Percentiles rank a stretch among this genome's conserved stretches.
Evolutionary conservation across 2,797 vertebrate genomes (phyloP).

Genomic region (Coranthus polyacanthus): DNA sequence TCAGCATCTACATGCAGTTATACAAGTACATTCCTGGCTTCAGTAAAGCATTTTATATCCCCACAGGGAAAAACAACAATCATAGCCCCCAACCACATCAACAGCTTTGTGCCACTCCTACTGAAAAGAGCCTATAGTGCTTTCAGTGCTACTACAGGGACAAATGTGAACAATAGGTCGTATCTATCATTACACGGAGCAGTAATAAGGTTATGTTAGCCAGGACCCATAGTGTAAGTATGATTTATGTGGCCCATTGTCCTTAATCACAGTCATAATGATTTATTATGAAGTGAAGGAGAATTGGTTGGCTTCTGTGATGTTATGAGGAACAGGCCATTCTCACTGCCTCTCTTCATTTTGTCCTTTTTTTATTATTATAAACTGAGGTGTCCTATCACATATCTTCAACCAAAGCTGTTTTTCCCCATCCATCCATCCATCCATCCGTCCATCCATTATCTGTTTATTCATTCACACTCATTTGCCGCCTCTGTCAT

Average conservation of each 20-base stretch:
- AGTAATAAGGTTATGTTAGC: constrained; percentile 63
- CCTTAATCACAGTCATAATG: constrained; percentile 67
- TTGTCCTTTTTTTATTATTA: constrained; percentile 21
- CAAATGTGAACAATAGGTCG: constrained; percentile 49
- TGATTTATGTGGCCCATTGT: constrained; percentile 66
- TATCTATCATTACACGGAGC: constrained; percentile 52
- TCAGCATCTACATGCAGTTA: constrained; percentile 53
- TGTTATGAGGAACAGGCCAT: constrained; percentile 47
- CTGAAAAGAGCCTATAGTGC: constrained; percentile 16
- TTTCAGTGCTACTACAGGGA: constrained; percentile 22
- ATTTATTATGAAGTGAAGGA: constrained; percentile 47
- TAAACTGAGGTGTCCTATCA: constrained; percentile 49
- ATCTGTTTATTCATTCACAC: constrained; percentile 55
- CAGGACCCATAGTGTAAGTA: constrained; percentile 32
- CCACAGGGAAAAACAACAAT: constrained; percentile 53
- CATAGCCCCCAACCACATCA: constrained; percentile 49
- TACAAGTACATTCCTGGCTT: constrained; percentile 33
- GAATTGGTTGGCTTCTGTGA: constrained; percentile 16
- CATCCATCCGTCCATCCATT: constrained; percentile 44
- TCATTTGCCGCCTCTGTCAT: constrained; percentile 38
- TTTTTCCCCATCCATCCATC: constrained; percentile 5
- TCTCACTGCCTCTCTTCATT: constrained; percentile 15
- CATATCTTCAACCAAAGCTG: constrained; percentile 22
- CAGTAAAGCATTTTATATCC: constrained; percentile 64
- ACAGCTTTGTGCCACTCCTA: constrained; percentile 41